Evolutionary conservation across 2,113 vertebrate species (phyloP).

Genomic region (Caracal caracal): DNA sequence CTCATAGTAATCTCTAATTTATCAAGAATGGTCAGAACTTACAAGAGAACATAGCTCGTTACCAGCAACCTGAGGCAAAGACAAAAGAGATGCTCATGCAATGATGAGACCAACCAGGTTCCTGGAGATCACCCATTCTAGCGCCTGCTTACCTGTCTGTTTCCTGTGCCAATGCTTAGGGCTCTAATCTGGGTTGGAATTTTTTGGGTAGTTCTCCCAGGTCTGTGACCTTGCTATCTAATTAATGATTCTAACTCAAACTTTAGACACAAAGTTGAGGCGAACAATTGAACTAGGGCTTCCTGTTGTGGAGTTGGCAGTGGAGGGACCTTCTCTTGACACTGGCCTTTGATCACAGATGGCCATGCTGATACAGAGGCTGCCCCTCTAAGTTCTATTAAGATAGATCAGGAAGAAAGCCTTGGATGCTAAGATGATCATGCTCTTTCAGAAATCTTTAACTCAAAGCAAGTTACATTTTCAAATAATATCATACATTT

Average conservation of each 20-base stretch:
- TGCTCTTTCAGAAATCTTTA: constrained; percentile 28
- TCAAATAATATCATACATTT: neutral
- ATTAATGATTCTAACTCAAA: neutral
- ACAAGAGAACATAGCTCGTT: neutral
- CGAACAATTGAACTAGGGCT: neutral
- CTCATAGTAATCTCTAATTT: neutral
- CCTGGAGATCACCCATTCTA: neutral
- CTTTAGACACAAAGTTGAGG: neutral
- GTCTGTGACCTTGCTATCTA: neutral
- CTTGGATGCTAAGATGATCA: neutral
- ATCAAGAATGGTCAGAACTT: neutral
- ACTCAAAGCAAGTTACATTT: neutral
- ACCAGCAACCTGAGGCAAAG: neutral
- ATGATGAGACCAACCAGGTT: neutral
- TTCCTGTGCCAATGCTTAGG: neutral
- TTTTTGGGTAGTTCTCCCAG: neutral
- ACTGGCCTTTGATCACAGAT: neutral
- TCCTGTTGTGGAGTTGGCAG: neutral
- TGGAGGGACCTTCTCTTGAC: neutral
- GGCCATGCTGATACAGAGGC: neutral
- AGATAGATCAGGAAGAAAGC: neutral
- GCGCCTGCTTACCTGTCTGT: neutral
- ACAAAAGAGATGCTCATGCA: neutral
- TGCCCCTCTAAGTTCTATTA: neutral
- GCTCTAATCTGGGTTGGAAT: neutral